phyloP scores from a whole-genome alignment of 1,140 invertebrate genomes.

The Tetragonula clypearis region DNA sequence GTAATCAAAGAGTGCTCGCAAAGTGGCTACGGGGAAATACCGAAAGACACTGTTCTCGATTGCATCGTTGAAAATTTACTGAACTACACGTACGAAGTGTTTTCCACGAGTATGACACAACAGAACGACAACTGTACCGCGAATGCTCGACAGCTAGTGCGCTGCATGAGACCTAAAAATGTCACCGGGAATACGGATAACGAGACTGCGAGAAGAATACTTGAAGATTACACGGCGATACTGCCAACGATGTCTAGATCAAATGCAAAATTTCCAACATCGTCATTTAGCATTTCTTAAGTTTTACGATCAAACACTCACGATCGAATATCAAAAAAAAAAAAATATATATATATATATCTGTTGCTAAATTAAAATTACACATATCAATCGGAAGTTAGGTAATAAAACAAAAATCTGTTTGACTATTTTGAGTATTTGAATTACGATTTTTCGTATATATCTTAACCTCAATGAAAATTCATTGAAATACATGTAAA shows the following conservation, averaged over 20 bases:
- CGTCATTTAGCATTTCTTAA: too few species aligned
- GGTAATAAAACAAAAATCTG: not conserved
- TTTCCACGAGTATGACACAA: constrained; percentile 6
- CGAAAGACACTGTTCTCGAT: constrained; percentile 70
- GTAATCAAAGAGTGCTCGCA: constrained; percentile 72
- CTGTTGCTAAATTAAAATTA: not conserved
- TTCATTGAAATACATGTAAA: not conserved
- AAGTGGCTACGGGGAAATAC: constrained; percentile 64
- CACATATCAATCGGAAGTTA: not conserved
- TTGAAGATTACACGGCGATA: constrained; percentile 53
- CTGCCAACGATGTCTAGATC: constrained; percentile 45
- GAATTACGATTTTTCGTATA: not conserved
- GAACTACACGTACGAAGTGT: constrained; percentile 53
- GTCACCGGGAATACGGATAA: constrained; percentile 39
- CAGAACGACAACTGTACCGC: constrained; percentile 36
- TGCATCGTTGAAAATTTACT: constrained; percentile 69
- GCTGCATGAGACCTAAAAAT: constrained; percentile 57
- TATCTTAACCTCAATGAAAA: constrained; percentile 7
- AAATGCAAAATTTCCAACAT: constrained; percentile 8
- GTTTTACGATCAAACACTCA: too few species aligned
- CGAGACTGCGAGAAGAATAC: constrained; percentile 47
- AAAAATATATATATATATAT: not conserved
- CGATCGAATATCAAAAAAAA: not conserved
- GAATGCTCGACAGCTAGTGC: constrained; percentile 55
- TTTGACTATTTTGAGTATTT: too few species aligned